These are phyloP conservation scores for Kryphioiulus occultus DNA, from an alignment of 2,888 invertebrate species.

Conservation along the genomic window DNA sequence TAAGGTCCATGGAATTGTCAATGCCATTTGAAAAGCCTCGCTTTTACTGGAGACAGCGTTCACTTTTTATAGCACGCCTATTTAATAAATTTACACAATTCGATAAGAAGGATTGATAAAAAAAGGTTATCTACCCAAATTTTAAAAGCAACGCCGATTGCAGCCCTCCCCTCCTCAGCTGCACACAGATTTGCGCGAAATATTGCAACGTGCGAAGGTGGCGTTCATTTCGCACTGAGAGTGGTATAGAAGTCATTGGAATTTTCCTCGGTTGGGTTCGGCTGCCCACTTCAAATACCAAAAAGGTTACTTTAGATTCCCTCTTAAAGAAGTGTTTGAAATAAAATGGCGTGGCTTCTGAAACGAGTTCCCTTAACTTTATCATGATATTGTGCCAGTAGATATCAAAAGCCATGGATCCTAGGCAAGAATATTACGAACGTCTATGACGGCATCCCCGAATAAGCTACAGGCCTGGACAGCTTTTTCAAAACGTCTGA, in stretches of 20 bases:
- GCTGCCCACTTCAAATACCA: constrained; percentile 3
- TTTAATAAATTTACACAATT: constrained; percentile 18
- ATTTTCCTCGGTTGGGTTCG: neutral
- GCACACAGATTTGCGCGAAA: neutral
- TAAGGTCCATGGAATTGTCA: neutral
- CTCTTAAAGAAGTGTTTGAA: neutral
- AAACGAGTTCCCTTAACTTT: neutral
- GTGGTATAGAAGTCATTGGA: neutral
- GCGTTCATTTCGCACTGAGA: neutral
- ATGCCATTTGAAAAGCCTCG: neutral
- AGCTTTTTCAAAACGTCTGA: neutral
- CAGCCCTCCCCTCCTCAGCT: neutral
- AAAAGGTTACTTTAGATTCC: neutral
- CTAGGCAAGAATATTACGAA: neutral
- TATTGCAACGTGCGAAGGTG: constrained; percentile 10
- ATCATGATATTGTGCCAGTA: neutral
- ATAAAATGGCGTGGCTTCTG: neutral
- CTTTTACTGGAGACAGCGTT: neutral
- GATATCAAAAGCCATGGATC: neutral
- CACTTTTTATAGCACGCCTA: constrained; percentile 1
- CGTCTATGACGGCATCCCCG: neutral
- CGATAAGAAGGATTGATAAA: neutral
- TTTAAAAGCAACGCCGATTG: neutral
- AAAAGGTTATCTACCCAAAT: neutral
- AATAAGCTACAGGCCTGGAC: neutral